Evolutionary conservation across 2,113 vertebrate genomes (phyloP), one percentile per base, ranked within the genome.

Genomic region (Dasypus novemcinctus): DNA sequence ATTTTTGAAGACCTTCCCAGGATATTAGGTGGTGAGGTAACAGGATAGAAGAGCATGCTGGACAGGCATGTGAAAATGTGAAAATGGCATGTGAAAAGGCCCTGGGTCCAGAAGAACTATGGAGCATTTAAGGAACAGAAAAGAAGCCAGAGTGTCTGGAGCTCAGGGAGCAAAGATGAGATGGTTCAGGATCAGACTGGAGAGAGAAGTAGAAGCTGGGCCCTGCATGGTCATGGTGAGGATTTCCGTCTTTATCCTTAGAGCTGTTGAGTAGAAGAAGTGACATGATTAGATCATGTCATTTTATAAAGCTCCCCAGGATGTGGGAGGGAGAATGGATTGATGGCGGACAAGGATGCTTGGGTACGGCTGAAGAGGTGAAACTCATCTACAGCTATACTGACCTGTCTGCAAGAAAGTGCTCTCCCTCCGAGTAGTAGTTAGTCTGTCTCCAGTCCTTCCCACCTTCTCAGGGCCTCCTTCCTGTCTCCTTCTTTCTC

Each of bases 361-460:
- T 2, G 27, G 57, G 2, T 21, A 14, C 38, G 41, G 57, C 1
- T 63, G 57, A 52, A 17, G 46, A 84, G 57, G 25, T 31, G 4
- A 7, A 21, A 14, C 29, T 33, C 49, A 38, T 5, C 23, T 5
- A 0, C 54, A 68, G 43, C 43, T 38, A 2, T 5, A 29, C 23
- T 2, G 21, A 23, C 31, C 18, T 9, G 18, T 33, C 2, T 7
- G 5, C 4, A 12, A 31, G n/a, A 52, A 27, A 17, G 12, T 0
- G 0, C 27, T 21, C 17, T 57, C 25, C 43, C 13, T 41, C 43
- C 9, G 80, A 36, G 36, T 20, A 5, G 36, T 0, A 8, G 7
- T 5, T 29, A 54, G 46, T 0, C 8, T 7, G 29, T 82, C 21
- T 61, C 38, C n/a, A 1, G 43, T 13, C 29, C 23, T 38, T 76